Conservation (phyloP, 1,140 invertebrate genomes). For the Lepidurus packardi region DNA sequence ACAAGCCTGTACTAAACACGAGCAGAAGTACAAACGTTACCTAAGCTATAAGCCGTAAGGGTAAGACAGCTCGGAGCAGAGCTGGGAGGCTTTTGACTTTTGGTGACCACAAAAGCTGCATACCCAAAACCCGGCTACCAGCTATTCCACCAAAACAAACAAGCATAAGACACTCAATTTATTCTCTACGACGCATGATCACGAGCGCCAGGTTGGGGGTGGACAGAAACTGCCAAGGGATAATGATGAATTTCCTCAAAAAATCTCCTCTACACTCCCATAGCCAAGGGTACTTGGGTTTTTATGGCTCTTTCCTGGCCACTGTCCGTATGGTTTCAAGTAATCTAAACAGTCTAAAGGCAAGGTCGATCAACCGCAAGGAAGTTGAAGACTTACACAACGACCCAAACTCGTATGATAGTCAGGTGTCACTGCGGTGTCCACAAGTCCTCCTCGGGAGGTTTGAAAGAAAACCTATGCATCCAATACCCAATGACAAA, state of each 20-base stretch:
- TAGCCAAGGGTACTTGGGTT: too few species aligned
- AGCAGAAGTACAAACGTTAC: constrained; percentile 6
- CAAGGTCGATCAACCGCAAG: not conserved
- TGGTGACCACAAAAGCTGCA: constrained; percentile 4
- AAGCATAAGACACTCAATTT: constrained; percentile 1
- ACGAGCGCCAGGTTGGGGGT: not conserved
- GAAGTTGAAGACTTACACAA: not conserved
- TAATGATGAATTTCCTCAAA: not conserved
- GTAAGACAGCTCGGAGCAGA: not conserved
- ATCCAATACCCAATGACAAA: not conserved
- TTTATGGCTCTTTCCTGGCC: too few species aligned
- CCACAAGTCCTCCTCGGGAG: not conserved
- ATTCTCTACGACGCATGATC: not conserved
- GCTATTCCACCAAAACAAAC: not conserved
- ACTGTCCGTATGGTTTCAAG: not conserved
- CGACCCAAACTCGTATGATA: constrained; percentile 4
- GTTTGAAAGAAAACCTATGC: not conserved
- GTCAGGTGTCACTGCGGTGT: constrained; percentile 20
- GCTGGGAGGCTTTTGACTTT: not conserved
- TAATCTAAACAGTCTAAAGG: not conserved
- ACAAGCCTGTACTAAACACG: constrained; percentile 4
- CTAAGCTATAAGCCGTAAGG: constrained; percentile 13
- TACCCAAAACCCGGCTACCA: not conserved
- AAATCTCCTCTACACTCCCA: too few species aligned
- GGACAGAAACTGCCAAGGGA: not conserved